phyloP scores from a whole-genome alignment of 2,888 invertebrate species.

The Fissipunctia ypsillon region DNA sequence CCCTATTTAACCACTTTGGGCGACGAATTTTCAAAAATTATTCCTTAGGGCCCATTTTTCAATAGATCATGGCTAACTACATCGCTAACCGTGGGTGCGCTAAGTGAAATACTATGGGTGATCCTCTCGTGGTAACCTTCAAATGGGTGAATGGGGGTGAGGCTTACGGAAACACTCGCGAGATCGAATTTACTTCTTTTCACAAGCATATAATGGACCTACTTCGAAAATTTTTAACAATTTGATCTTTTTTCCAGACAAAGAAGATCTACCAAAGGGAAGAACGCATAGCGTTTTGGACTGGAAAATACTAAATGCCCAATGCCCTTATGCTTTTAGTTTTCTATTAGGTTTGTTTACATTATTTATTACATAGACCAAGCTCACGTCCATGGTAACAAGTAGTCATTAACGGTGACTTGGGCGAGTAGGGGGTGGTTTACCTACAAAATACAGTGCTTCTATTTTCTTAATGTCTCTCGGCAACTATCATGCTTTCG shows the following conservation, averaged over 20 bases:
- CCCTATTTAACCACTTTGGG: too few relatives aligned
- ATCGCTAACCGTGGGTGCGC: too few relatives aligned
- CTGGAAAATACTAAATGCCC: conserved; percentile 72
- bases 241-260: conserved; percentile 69
- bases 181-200: not conserved
- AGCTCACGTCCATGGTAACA: not conserved
- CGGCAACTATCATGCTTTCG: too few relatives aligned
- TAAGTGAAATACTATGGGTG: not conserved
- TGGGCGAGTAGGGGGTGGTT: too few relatives aligned
- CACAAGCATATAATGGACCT: too few relatives aligned
- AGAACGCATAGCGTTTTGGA: conserved; percentile 72
- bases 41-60: too few relatives aligned
- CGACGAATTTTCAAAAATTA: too few relatives aligned
- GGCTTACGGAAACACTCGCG: not conserved
- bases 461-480: too few relatives aligned
- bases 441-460: too few relatives aligned
- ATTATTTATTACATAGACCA: not conserved
- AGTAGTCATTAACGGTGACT: too few relatives aligned
- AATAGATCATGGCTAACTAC: not conserved
- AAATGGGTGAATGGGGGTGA: not conserved
- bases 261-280: conserved; percentile 77
- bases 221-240: not conserved
- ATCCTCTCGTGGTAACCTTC: not conserved
- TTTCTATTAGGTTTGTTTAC: conserved; percentile 78
- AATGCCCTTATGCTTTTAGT: conserved; percentile 82